Evolutionary conservation across 2,113 vertebrate species (phyloP).

Genomic region (Poicephalus meyeri): DNA sequence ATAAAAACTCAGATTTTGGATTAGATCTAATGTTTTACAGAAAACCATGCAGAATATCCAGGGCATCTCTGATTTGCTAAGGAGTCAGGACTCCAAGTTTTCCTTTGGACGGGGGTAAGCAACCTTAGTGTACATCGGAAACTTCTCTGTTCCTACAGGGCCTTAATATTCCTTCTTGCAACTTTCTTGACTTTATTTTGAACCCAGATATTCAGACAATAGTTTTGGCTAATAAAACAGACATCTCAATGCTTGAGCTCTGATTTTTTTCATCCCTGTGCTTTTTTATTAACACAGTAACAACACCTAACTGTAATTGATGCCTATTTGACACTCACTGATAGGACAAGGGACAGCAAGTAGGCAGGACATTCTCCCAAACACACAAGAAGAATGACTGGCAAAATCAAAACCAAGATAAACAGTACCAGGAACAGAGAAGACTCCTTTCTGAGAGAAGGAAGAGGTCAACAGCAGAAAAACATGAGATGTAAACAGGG

Average conservation of each 20-base stretch:
- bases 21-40: neutral
- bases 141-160: neutral
- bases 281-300: neutral
- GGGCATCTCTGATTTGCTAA: neutral
- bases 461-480: neutral
- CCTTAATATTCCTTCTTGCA: neutral
- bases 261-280: neutral
- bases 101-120: neutral
- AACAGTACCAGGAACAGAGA: neutral
- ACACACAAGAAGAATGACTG: neutral
- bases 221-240: neutral
- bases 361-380: neutral
- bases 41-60: neutral
- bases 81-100: neutral
- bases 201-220: neutral
- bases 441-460: accelerated
- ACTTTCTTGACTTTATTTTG: neutral
- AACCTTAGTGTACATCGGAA: neutral
- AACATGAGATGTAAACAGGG: neutral
- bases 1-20: neutral
- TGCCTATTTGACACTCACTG: neutral
- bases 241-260: neutral
- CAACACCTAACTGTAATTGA: neutral
- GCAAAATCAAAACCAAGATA: neutral
- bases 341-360: neutral